Conservation (phyloP, 1,140 invertebrate species). For the Piezodorus guildinii region DNA sequence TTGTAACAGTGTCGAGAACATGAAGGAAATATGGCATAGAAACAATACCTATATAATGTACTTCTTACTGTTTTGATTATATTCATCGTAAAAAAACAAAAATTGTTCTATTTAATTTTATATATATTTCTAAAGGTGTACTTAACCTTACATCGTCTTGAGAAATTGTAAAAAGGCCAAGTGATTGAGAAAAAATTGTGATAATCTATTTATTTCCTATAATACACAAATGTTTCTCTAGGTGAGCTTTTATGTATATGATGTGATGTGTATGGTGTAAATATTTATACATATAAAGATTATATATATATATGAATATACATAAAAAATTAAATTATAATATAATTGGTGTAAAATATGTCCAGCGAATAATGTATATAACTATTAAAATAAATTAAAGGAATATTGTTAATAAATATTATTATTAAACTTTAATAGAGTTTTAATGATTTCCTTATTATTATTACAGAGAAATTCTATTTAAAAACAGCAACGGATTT, state of each 20-base stretch:
- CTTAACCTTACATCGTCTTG: too few relatives aligned
- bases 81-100: too few relatives aligned
- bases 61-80: too few relatives aligned
- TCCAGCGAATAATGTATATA: slow-evolving; percentile 14
- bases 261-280: slow-evolving; percentile 4
- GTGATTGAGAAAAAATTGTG: slow-evolving; percentile 9
- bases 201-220: slow-evolving; percentile 13
- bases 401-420: slow-evolving; percentile 19
- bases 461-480: too few relatives aligned
- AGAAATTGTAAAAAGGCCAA: not conserved
- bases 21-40: too few relatives aligned
- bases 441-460: too few relatives aligned
- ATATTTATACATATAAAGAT: slow-evolving; percentile 7
- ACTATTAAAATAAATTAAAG: slow-evolving; percentile 1
- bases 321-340: slow-evolving; percentile 3
- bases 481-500: too few relatives aligned
- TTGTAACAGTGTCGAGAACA: too few relatives aligned
- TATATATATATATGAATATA: slow-evolving; percentile 8
- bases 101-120: too few relatives aligned
- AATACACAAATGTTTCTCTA: slow-evolving; percentile 5
- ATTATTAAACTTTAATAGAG: not conserved
- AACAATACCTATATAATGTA: too few relatives aligned
- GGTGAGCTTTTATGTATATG: slow-evolving; percentile 7
- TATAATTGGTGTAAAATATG: slow-evolving; percentile 16
- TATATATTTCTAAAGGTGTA: too few relatives aligned